phyloP scores from a whole-genome alignment of 2,113 vertebrate species.

The Taxidea taxus region DNA sequence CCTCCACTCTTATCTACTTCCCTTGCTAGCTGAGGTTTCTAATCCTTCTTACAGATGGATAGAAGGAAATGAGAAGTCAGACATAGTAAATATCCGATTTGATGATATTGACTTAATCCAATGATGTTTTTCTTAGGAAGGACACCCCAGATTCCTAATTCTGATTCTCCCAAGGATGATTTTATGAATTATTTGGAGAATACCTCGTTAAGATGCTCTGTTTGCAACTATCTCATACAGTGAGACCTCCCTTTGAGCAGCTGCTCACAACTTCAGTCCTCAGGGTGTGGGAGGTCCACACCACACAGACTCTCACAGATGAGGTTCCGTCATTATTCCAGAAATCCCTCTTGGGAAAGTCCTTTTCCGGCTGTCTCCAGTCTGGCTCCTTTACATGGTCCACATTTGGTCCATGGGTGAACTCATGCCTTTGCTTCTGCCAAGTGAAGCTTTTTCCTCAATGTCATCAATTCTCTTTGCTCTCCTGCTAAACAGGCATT shows the following conservation, averaged over 20 bases:
- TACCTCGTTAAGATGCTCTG: background rate
- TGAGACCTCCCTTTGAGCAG: background rate
- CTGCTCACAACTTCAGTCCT: background rate
- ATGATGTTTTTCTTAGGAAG: background rate
- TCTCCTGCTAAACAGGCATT: background rate
- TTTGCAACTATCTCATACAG: background rate
- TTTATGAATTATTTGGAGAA: background rate
- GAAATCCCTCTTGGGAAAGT: background rate
- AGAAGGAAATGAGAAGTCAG: background rate
- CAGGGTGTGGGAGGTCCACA: no score
- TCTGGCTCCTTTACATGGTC: background rate
- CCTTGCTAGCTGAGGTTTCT: background rate
- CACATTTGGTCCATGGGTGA: background rate
- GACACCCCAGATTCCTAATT: background rate
- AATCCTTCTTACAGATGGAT: background rate
- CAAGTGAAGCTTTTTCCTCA: background rate
- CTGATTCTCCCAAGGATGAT: background rate
- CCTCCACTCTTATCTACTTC: background rate
- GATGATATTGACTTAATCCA: background rate
- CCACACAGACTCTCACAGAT: background rate
- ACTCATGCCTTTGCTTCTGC: background rate
- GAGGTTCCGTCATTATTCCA: background rate
- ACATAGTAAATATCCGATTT: background rate
- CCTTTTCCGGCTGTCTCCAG: background rate
- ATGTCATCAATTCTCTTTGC: background rate